phyloP scores from a whole-genome alignment of 2,113 vertebrate species.

The Numida meleagris region DNA sequence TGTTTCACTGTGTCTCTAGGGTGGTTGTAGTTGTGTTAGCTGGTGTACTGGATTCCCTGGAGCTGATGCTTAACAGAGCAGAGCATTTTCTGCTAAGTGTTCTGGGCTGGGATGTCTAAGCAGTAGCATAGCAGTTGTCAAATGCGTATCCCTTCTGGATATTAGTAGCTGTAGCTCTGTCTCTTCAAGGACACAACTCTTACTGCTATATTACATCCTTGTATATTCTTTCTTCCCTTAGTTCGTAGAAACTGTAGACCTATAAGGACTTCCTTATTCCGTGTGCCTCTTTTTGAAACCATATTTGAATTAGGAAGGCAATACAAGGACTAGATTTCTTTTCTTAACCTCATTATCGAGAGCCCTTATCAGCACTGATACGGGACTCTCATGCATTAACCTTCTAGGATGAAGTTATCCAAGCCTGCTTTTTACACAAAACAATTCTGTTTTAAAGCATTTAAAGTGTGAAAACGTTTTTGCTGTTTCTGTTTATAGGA shows the following conservation, averaged over 20 bases:
- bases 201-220: background rate
- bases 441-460: slow-evolving; percentile 8
- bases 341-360: background rate
- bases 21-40: background rate
- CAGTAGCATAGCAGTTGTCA: background rate
- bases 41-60: background rate
- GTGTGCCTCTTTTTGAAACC: background rate
- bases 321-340: background rate
- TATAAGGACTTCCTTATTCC: background rate
- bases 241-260: background rate
- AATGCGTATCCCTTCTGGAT: background rate
- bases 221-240: background rate
- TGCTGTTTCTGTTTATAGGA: slow-evolving; percentile 46
- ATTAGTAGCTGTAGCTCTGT: background rate
- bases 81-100: slow-evolving; percentile 55
- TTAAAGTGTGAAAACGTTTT: slow-evolving; percentile 66
- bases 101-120: background rate
- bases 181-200: background rate
- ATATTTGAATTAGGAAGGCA: background rate
- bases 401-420: background rate
- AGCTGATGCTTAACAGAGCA: background rate
- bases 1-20: accelerated
- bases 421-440: slow-evolving; percentile 6
- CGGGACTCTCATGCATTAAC: background rate
- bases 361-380: background rate